Evolutionary conservation across 2,888 invertebrate species (phyloP).

Genomic region (Chalcosyrphus nemorum): DNA sequence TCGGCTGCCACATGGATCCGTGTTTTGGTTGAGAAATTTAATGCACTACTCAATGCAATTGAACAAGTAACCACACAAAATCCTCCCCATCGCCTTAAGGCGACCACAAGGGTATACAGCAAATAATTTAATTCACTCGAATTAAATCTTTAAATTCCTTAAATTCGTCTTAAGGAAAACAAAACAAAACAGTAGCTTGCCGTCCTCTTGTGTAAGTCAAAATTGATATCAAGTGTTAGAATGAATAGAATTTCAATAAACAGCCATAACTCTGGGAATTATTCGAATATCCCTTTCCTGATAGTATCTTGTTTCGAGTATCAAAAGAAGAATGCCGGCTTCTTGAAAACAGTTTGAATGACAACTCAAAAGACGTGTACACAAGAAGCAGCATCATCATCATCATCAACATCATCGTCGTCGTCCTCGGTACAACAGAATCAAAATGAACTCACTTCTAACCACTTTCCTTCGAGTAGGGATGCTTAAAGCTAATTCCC

Average conservation of each 20-base stretch:
- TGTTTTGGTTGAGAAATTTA: too few species aligned
- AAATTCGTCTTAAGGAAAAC: neutral
- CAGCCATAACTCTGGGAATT: constrained; percentile 3
- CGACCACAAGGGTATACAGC: too few species aligned
- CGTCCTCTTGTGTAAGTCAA: too few species aligned
- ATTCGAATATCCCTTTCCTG: constrained; percentile 3
- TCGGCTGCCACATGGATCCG: too few species aligned
- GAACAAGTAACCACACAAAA: too few species aligned
- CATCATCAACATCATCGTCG: too few species aligned
- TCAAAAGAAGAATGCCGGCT: neutral
- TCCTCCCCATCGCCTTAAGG: too few species aligned
- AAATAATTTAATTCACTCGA: too few species aligned
- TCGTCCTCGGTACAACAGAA: constrained; percentile 42
- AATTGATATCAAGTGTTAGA: neutral
- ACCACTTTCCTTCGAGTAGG: constrained; percentile 44
- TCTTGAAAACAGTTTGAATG: constrained; percentile 4
- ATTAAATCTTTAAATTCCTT: neutral
- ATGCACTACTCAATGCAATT: too few species aligned
- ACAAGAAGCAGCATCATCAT: neutral
- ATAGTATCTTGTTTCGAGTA: neutral
- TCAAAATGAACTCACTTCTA: constrained; percentile 65
- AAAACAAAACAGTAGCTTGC: neutral
- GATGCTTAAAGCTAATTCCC: constrained; percentile 65
- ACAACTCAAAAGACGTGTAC: constrained; percentile 38
- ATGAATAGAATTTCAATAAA: constrained; percentile 26